Base-by-base conservation (phyloP, 37 sponge, comb jelly and placozoan genomes). In the Halichondria panicea region DNA sequence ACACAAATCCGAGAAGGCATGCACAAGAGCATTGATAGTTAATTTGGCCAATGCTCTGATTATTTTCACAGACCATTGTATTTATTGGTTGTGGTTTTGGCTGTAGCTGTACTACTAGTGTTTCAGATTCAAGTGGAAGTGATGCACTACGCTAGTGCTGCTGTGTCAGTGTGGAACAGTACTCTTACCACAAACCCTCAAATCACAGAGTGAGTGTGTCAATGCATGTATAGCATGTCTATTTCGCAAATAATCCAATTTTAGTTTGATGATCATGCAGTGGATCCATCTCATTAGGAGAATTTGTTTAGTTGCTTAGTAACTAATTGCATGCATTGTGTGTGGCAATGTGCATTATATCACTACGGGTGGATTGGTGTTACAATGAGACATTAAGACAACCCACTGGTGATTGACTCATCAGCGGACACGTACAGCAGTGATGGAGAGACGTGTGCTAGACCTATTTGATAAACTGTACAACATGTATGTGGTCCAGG, bases 41-140 rank as follows among this genome's bases (percentile, higher is more conserved):
- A n/a, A n/a, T n/a, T n/a, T n/a, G n/a, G n/a, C n/a, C n/a, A n/a
- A n/a, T n/a, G n/a, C n/a, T n/a, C n/a, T n/a, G n/a, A n/a, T n/a
- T n/a, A n/a, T n/a, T n/a, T n/a, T n/a, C n/a, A n/a, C n/a, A n/a
- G n/a, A n/a, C n/a, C n/a, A n/a, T n/a, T n/a, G n/a, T n/a, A n/a
- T n/a, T n/a, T 90, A 68, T 4, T 90, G 69, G 38, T 85, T 44
- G 67, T 40, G 32, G 66, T 45, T 33, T 43, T 54, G 33, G 61
- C 44, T 24, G 60, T 39, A 31, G 18, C 57, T 5, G 58, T 78
- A 30, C 42, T 88, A 22, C 70, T 88, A 18, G 40, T 75, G 4
- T 50, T 86, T 42, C 38, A 90, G 77, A 80, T 80, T 3, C 91
- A 85, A 44, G 70, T 79, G 61, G 91, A 90, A 62, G 5, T 80